Conservation (phyloP, 2,797 vertebrate species). For the Phrynocephalus forsythii region DNA sequence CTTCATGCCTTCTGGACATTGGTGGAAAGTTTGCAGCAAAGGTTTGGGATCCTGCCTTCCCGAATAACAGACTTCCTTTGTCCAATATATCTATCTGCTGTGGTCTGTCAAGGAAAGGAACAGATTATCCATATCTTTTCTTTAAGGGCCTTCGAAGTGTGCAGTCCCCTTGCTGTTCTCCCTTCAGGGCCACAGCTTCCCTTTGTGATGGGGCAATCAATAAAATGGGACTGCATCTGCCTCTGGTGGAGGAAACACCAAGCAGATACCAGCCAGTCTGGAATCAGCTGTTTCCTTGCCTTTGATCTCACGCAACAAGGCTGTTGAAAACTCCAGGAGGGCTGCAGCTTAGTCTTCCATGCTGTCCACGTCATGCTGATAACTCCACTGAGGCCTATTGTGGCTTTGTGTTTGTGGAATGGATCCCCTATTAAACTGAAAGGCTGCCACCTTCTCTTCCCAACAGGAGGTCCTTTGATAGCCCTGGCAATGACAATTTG, state of each 20-base stretch:
- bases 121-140: constrained; percentile 38
- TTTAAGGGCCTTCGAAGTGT: neutral
- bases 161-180: constrained; percentile 31
- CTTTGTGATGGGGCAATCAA: constrained; percentile 64
- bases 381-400: constrained; percentile 59
- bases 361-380: constrained; percentile 63
- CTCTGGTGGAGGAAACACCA: constrained; percentile 63
- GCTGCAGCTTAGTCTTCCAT: constrained; percentile 47
- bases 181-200: constrained; percentile 54
- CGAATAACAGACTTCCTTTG: constrained; percentile 20
- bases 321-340: constrained; percentile 50
- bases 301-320: constrained; percentile 70
- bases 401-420: constrained; percentile 62
- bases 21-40: constrained; percentile 2
- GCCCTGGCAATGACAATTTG: constrained; percentile 77
- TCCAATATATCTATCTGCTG: constrained; percentile 16
- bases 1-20: constrained; percentile 1
- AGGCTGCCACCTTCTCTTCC: constrained; percentile 63
- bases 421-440: constrained; percentile 72
- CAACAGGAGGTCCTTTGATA: constrained; percentile 75
- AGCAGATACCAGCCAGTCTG: constrained; percentile 72
- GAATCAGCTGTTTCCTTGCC: constrained; percentile 68
- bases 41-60: constrained; percentile 25
- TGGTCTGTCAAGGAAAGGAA: constrained; percentile 28
- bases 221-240: constrained; percentile 50